Conservation (phyloP, 1,140 invertebrate species). For the Geopemphigus sp. region DNA sequence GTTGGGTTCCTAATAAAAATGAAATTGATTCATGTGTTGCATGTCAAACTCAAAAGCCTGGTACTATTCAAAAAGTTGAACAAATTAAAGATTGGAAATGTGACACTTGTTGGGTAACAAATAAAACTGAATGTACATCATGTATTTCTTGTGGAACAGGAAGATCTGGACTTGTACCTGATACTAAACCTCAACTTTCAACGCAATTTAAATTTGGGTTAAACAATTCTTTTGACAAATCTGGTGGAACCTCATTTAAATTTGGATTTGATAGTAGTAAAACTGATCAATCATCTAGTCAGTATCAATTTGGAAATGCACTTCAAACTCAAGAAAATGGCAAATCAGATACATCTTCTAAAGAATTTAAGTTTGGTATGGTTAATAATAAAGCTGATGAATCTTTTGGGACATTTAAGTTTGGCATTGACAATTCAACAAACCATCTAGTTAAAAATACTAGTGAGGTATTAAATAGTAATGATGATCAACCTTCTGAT, state of each 20-base stretch:
- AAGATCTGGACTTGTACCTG: constrained; percentile 56
- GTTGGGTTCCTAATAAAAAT: constrained; percentile 56
- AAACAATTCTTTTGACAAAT: constrained; percentile 50
- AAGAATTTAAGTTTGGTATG: constrained; percentile 23
- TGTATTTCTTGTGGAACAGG: constrained; percentile 62
- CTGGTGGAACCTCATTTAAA: not conserved
- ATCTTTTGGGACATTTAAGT: constrained; percentile 9
- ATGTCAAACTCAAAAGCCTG: constrained; percentile 62
- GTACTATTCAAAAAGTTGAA: constrained; percentile 57
- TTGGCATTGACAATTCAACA: not conserved
- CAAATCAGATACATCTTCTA: not conserved
- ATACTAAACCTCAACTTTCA: constrained; percentile 52
- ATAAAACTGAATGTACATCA: constrained; percentile 58
- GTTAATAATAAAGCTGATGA: not conserved
- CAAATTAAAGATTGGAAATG: constrained; percentile 62
- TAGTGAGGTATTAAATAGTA: not conserved
- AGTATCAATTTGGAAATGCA: constrained; percentile 16
- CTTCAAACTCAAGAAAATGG: not conserved
- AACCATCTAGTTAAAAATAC: not conserved
- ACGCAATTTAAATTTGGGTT: constrained; percentile 55
- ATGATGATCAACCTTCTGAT: not conserved
- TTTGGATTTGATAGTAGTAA: constrained; percentile 36
- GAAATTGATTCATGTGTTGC: constrained; percentile 55
- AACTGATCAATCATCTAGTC: not conserved
- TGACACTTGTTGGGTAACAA: constrained; percentile 62